Conservation (phyloP, 2,888 invertebrate genomes). For the Deroplatys truncata region DNA sequence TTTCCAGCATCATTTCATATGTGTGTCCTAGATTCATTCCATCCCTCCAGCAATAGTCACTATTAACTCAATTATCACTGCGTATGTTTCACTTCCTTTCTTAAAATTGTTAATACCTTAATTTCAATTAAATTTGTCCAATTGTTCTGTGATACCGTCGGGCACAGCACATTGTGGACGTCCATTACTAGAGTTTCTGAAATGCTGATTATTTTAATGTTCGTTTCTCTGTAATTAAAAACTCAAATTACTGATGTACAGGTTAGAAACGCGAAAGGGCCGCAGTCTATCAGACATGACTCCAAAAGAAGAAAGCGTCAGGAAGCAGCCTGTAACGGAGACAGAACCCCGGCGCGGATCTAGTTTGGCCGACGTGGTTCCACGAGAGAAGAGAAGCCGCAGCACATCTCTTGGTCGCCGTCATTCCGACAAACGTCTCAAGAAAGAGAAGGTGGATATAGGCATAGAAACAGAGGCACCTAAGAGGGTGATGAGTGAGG, state of each 20-base stretch:
- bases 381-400: neutral
- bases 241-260: neutral
- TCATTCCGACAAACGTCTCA: neutral
- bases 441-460: neutral
- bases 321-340: neutral
- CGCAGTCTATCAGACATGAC: neutral
- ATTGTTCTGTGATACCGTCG: no score
- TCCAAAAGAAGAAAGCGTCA: neutral
- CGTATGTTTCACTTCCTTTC: no score
- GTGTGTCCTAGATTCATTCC: no score
- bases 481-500: neutral
- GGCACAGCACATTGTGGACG: no score
- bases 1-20: no score
- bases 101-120: no score
- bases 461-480: neutral
- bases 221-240: no score
- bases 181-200: no score
- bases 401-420: neutral
- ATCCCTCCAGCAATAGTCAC: no score
- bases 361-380: neutral
- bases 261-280: neutral
- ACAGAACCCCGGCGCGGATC: neutral
- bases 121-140: no score
- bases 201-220: no score
- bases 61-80: no score